A percentile compares a stretch with the other conserved stretches of the same genome.
Conservation (phyloP, 2,888 invertebrate genomes). For the Smittia aterrima region DNA sequence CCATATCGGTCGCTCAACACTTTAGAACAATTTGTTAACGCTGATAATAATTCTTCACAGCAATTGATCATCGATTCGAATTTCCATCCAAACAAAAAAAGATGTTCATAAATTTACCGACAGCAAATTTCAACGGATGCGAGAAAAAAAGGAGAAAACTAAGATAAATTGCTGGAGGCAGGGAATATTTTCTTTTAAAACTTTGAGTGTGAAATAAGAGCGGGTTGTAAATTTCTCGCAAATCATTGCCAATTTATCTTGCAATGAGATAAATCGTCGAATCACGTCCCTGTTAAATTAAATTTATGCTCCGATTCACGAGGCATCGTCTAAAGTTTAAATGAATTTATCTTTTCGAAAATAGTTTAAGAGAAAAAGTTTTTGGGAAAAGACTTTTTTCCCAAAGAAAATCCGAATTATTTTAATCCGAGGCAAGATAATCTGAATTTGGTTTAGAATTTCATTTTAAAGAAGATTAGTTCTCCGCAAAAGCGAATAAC, state of each 20-base stretch:
- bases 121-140: background rate
- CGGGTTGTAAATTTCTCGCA: conserved; percentile 20
- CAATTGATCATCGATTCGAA: conserved; percentile 33
- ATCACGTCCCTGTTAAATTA: conserved; percentile 22
- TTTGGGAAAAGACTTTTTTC: no score
- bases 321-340: background rate
- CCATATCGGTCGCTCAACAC: conserved; percentile 13
- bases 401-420: no score
- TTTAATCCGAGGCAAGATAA: no score
- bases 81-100: background rate
- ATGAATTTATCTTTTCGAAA: background rate
- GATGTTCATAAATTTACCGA: background rate
- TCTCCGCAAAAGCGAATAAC: no score
- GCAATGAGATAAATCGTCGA: conserved; percentile 19
- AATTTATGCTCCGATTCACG: conserved; percentile 9
- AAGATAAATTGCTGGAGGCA: background rate
- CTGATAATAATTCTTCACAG: conserved; percentile 8
- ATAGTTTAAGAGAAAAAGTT: no score
- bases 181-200: background rate
- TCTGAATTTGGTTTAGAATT: no score
- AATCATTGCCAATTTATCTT: conserved; percentile 26
- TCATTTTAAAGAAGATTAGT: no score
- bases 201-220: background rate
- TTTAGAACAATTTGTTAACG: conserved; percentile 20
- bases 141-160: background rate